phyloP scores from a whole-genome alignment of 2,797 vertebrate genomes.

The Valencia hispanica region DNA sequence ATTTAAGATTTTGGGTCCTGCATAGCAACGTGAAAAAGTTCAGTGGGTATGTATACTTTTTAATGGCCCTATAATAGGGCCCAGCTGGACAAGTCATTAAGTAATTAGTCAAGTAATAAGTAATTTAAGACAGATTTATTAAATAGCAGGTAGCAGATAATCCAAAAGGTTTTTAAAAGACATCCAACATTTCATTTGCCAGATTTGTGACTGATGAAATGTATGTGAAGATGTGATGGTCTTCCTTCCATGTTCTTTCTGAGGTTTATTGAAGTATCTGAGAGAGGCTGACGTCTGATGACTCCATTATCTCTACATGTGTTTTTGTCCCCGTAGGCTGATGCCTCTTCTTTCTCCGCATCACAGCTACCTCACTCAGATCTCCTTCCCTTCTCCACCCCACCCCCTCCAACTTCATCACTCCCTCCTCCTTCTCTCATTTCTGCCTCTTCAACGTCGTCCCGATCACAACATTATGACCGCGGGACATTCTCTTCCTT shows the following conservation, averaged over 20 bases:
- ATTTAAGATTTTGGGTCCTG: too few relatives aligned
- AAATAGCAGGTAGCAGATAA: not conserved
- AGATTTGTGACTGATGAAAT: not conserved
- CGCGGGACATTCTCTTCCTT: constrained; percentile 18
- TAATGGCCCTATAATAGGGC: too few relatives aligned
- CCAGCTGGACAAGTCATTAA: too few relatives aligned
- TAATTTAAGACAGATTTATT: too few relatives aligned
- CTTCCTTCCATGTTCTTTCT: constrained; percentile 40
- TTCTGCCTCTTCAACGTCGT: constrained; percentile 9
- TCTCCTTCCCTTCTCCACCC: constrained; percentile 30
- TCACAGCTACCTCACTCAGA: constrained; percentile 55
- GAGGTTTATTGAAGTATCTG: not conserved
- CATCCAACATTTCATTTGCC: not conserved
- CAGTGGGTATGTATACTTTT: too few relatives aligned
- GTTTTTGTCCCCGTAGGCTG: constrained; percentile 64
- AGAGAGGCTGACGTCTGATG: constrained; percentile 7
- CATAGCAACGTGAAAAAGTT: too few relatives aligned
- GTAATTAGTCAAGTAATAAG: too few relatives aligned
- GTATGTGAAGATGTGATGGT: too few relatives aligned
- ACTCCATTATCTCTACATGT: constrained; percentile 44
- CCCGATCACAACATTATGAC: constrained; percentile 34
- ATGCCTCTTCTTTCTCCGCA: constrained; percentile 46
- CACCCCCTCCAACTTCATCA: constrained; percentile 20
- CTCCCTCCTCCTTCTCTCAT: constrained; percentile 14
- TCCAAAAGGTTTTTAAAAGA: not conserved